Conservation (phyloP, 2,797 vertebrate genomes). For the Myotis findleyi region DNA sequence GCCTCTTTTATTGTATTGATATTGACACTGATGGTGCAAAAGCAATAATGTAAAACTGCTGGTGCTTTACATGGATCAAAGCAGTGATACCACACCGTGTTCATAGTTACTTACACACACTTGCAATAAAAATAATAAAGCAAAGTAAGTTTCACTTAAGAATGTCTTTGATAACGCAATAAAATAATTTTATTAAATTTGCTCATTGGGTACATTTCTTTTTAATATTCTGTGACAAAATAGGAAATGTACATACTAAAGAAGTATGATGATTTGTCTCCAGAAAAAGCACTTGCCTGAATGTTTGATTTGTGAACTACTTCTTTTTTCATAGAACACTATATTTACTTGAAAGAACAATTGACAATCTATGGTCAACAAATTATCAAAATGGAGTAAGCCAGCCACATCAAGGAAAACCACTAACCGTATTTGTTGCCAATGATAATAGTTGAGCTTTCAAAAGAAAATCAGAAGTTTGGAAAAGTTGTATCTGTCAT, state of each 20-base stretch:
- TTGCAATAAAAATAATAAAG: constrained; percentile 42
- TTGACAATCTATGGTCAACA: background rate
- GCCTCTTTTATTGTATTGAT: background rate
- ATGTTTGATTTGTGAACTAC: background rate
- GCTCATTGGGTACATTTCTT: background rate
- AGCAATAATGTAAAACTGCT: background rate
- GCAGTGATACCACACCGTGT: background rate
- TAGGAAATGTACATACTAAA: background rate
- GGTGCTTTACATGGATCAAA: constrained; percentile 1
- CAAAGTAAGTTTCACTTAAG: background rate
- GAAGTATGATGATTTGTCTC: background rate
- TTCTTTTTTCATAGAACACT: background rate
- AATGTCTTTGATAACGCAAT: background rate
- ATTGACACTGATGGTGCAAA: background rate
- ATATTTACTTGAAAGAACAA: constrained; percentile 23
- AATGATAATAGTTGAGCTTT: constrained; percentile 16
- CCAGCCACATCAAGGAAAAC: constrained; percentile 32
- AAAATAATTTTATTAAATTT: constrained; percentile 46
- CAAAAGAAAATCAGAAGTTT: constrained; percentile 46
- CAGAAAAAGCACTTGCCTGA: background rate
- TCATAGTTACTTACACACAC: background rate
- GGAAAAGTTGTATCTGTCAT: constrained; percentile 9
- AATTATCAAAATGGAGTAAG: constrained; percentile 37
- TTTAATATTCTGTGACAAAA: background rate
- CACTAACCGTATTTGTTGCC: constrained; percentile 8